Conservation (phyloP, 2,113 vertebrate species). For the Acinonyx jubatus region DNA sequence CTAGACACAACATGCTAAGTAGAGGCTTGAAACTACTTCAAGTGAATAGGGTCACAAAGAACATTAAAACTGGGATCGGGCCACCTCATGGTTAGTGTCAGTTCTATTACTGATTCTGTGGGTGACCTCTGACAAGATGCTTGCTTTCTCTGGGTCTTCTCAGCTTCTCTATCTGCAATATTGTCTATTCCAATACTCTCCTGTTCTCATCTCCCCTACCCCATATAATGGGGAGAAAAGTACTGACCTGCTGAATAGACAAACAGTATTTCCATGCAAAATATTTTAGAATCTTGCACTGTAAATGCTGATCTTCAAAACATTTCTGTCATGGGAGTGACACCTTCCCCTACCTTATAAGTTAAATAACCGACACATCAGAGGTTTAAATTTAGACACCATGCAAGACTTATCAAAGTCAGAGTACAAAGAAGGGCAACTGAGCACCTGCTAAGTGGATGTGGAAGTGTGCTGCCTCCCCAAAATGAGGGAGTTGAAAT, state of each 20-base stretch:
- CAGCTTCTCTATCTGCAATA: not conserved
- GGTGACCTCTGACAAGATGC: not conserved
- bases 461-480: not conserved
- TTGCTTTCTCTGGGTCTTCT: not conserved
- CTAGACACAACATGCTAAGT: not conserved
- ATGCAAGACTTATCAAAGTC: constrained; percentile 28
- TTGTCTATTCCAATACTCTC: not conserved
- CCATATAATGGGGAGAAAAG: not conserved
- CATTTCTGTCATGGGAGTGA: not conserved
- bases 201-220: not conserved
- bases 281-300: not conserved
- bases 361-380: not conserved
- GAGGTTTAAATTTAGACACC: constrained; percentile 42
- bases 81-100: too few relatives aligned
- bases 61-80: not conserved
- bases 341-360: not conserved
- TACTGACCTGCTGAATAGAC: too few relatives aligned
- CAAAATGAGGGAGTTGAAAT: not conserved
- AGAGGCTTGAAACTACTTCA: not conserved
- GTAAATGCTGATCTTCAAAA: not conserved
- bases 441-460: constrained; percentile 17
- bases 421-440: not conserved
- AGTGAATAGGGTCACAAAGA: not conserved
- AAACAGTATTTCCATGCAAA: not conserved
- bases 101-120: not conserved